Percentiles rank a stretch among this genome's conserved stretches.
phyloP scores from a whole-genome alignment of 1,140 invertebrate species.

The Conus ventricosus region DNA sequence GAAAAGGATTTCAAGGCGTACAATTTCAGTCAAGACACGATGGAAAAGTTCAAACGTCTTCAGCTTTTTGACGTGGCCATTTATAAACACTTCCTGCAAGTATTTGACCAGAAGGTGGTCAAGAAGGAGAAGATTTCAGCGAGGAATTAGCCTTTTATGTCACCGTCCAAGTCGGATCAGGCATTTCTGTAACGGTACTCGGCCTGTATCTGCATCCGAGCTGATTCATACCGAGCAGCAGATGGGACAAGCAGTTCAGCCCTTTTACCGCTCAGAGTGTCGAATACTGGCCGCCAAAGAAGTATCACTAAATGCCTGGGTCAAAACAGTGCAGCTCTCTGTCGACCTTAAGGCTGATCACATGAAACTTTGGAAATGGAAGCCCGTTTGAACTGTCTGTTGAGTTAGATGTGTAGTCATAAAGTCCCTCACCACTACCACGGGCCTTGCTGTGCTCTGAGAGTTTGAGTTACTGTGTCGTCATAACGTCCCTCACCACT shows the following conservation, averaged over 20 bases:
- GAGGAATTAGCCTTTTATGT: constrained; percentile 33
- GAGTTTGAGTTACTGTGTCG: too few relatives aligned
- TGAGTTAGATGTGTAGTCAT: too few relatives aligned
- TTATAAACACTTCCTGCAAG: constrained; percentile 44
- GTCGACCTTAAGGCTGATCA: too few relatives aligned
- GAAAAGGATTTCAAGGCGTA: neutral
- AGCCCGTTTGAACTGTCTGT: too few relatives aligned
- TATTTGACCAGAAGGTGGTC: constrained; percentile 35
- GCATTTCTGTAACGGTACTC: constrained; percentile 31
- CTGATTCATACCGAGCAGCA: constrained; percentile 9
- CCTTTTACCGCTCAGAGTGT: neutral
- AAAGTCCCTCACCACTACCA: too few relatives aligned
- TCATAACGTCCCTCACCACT: too few relatives aligned
- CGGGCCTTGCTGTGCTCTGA: too few relatives aligned
- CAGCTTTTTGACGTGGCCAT: constrained; percentile 40
- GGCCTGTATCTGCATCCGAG: neutral
- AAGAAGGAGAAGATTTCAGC: constrained; percentile 29
- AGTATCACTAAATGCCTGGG: neutral
- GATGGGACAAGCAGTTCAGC: constrained; percentile 39
- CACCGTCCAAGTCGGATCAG: constrained; percentile 5
- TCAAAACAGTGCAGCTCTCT: neutral
- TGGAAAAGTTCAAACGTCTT: neutral
- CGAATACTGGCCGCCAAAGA: neutral
- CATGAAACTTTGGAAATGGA: too few relatives aligned
- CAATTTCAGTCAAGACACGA: neutral